A percentile compares a stretch with the other conserved stretches of the same genome.
These are phyloP conservation scores for Typhlomys cinereus DNA, from an alignment of 2,113 vertebrate genomes.

Conservation along the genomic window DNA sequence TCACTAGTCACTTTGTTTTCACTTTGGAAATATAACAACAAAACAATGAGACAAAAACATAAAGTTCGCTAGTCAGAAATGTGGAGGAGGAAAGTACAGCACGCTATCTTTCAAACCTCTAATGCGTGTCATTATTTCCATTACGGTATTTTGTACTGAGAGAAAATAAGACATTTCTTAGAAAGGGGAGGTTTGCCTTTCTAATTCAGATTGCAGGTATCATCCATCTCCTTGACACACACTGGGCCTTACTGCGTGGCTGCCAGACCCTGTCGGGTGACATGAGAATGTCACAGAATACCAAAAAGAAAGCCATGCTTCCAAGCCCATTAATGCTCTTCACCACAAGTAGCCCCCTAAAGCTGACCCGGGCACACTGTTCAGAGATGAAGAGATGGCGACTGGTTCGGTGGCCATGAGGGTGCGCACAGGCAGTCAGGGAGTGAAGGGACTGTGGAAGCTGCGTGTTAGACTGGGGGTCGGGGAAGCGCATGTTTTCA, in stretches of 20 bases:
- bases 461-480: not conserved
- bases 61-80: not conserved
- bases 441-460: not conserved
- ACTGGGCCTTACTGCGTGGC: conserved; percentile 92
- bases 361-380: not conserved
- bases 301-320: conserved; percentile 84
- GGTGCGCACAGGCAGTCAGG: not conserved
- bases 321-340: conserved; percentile 74
- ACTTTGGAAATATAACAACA: conserved; percentile 41
- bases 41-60: conserved; percentile 47
- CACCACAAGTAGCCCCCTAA: conserved; percentile 63
- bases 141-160: conserved; percentile 64
- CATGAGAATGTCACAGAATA: conserved; percentile 93
- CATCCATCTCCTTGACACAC: conserved; percentile 98
- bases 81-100: conserved; percentile 50
- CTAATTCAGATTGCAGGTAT: conserved; percentile 88
- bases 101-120: conserved; percentile 48
- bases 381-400: conserved; percentile 70
- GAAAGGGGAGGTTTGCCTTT: conserved; percentile 60
- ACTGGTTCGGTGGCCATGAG: not conserved
- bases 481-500: conserved; percentile 47
- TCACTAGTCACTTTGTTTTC: not conserved
- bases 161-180: conserved; percentile 69
- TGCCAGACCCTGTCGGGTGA: conserved; percentile 91
- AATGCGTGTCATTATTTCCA: conserved; percentile 70